These are phyloP conservation scores for Perca flavescens DNA, from an alignment of 2,113 vertebrate genomes.

Conservation along the genomic window DNA sequence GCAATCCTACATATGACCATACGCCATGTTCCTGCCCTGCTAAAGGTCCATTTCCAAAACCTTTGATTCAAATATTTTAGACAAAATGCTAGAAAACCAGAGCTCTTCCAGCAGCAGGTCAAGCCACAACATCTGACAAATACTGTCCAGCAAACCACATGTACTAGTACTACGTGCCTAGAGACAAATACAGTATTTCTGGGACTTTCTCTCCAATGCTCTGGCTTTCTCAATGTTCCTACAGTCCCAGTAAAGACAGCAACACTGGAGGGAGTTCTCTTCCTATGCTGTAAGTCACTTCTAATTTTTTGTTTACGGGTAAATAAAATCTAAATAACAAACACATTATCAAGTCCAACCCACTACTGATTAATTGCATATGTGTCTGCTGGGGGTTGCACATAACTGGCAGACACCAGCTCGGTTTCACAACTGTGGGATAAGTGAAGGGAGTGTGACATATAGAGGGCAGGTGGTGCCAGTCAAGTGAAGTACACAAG, in stretches of 20 bases:
- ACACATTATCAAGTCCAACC: conserved; percentile 28
- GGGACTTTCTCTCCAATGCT: conserved; percentile 18
- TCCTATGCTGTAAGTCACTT: conserved; percentile 5
- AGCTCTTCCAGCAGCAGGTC: conserved; percentile 36
- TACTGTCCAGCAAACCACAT: conserved; percentile 10
- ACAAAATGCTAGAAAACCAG: conserved; percentile 29
- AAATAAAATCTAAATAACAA: conserved; percentile 55
- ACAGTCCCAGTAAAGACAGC: conserved; percentile 18
- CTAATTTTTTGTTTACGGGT: conserved; percentile 17
- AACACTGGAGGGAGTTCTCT: conserved; percentile 10
- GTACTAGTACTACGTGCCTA: background rate
- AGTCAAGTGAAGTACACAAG: conserved; percentile 86
- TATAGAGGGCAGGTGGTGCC: conserved; percentile 81
- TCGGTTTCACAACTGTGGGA: conserved; percentile 62
- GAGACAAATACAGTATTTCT: conserved; percentile 7
- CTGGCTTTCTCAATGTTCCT: conserved; percentile 39
- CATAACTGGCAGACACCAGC: conserved; percentile 64
- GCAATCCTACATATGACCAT: conserved; percentile 3
- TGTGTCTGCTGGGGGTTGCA: conserved; percentile 66
- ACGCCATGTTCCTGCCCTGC: conserved; percentile 21
- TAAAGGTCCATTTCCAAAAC: conserved; percentile 31
- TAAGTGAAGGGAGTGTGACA: conserved; percentile 70
- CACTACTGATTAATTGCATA: conserved; percentile 33
- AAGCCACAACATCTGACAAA: conserved; percentile 26
- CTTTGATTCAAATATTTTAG: background rate